Conservation (phyloP, 2,797 vertebrate genomes). For the Sitta carolinensis region DNA sequence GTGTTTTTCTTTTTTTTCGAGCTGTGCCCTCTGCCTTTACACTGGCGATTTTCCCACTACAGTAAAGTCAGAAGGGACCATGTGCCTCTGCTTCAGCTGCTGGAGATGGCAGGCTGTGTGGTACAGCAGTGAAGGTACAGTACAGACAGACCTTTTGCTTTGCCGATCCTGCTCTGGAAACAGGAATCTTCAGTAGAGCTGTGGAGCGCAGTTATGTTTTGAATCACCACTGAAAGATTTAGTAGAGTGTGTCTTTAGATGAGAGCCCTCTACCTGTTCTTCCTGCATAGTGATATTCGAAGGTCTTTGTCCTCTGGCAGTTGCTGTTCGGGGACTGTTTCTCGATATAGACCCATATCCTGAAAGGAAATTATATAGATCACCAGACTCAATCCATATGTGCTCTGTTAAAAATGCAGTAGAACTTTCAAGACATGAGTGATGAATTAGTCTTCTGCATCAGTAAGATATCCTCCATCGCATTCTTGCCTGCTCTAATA, state of each 20-base stretch:
- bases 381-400: not conserved
- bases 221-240: not conserved
- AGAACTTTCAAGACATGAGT: not conserved
- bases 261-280: not conserved
- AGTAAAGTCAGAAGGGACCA: not conserved
- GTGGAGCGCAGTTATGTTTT: not conserved
- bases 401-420: constrained; percentile 2
- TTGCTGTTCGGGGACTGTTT: not conserved
- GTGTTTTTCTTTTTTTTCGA: not conserved
- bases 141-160: not conserved
- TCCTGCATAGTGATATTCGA: not conserved
- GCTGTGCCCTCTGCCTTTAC: not conserved
- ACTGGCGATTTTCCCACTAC: not conserved
- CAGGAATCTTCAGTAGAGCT: not conserved
- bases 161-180: not conserved
- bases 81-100: not conserved
- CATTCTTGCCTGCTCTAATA: not conserved
- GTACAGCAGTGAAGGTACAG: not conserved
- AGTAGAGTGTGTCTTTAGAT: not conserved
- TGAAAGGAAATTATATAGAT: not conserved
- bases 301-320: not conserved
- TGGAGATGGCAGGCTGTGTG: not conserved
- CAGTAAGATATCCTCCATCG: not conserved
- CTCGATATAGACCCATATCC: not conserved
- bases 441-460: not conserved